Conservation (phyloP, 2,113 vertebrate species). For the Antechinus flavipes region DNA sequence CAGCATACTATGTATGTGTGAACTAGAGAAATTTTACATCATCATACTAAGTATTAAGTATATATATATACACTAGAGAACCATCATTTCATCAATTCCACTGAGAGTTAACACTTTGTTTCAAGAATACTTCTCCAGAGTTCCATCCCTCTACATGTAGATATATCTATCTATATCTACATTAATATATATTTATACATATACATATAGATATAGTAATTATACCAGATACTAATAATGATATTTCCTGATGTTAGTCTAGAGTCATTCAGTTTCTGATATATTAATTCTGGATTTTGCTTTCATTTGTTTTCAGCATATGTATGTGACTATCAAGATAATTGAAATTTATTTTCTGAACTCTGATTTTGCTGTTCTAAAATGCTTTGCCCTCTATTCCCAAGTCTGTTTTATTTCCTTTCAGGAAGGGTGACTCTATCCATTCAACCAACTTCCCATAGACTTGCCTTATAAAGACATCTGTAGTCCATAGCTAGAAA, state of each 20-base stretch:
- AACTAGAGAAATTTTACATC: no score
- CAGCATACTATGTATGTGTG: no score
- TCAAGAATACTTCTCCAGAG: no score
- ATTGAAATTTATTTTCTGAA: background rate
- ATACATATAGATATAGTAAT: no score
- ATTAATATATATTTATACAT: no score
- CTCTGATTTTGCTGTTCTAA: background rate
- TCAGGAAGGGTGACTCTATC: background rate
- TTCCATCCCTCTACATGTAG: no score
- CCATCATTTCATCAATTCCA: no score
- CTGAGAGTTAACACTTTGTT: no score
- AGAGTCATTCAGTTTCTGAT: background rate
- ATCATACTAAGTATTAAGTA: no score
- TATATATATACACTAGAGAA: no score
- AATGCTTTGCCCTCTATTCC: background rate
- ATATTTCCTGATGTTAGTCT: background rate
- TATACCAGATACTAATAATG: no score
- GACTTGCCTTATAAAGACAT: background rate
- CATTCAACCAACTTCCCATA: background rate
- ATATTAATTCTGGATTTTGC: background rate
- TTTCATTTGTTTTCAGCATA: background rate
- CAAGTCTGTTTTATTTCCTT: background rate
- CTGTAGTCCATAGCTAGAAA: background rate
- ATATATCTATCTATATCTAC: no score
- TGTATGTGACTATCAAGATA: background rate